A percentile compares a stretch with the other conserved stretches of the same genome.
These are phyloP conservation scores for Cephus sareptanus DNA, from an alignment of 2,888 invertebrate species.

Conservation along the genomic window DNA sequence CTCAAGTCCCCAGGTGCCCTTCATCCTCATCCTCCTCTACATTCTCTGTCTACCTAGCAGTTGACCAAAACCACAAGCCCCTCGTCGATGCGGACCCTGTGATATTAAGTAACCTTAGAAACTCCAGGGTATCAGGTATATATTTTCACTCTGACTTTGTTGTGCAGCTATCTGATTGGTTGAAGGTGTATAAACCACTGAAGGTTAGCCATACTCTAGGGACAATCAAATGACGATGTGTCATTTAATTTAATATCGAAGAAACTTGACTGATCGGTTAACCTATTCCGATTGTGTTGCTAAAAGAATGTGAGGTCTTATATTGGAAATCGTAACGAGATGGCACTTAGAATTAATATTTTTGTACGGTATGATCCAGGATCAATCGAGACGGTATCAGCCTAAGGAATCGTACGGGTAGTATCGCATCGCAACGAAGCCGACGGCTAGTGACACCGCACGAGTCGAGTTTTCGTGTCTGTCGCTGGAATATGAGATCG, in stretches of 20 bases:
- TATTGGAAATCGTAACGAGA: neutral
- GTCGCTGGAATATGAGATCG: slow-evolving; percentile 39
- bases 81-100: neutral
- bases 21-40: neutral
- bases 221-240: neutral
- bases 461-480: slow-evolving; percentile 34
- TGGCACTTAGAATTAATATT: neutral
- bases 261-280: neutral
- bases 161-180: neutral
- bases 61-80: neutral
- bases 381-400: neutral
- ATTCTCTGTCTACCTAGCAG: neutral
- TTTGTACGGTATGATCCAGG: neutral
- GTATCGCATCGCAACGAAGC: neutral
- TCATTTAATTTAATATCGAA: neutral
- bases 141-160: neutral
- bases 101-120: slow-evolving; percentile 37
- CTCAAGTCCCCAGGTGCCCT: neutral
- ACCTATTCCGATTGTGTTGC: neutral
- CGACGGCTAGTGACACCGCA: neutral
- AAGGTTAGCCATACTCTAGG: neutral
- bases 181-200: neutral
- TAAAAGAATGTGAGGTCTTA: neutral
- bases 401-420: neutral
- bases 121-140: slow-evolving; percentile 34